Evolutionary conservation across 2,888 invertebrate genomes (phyloP).

Genomic region (Junonia oenone): DNA sequence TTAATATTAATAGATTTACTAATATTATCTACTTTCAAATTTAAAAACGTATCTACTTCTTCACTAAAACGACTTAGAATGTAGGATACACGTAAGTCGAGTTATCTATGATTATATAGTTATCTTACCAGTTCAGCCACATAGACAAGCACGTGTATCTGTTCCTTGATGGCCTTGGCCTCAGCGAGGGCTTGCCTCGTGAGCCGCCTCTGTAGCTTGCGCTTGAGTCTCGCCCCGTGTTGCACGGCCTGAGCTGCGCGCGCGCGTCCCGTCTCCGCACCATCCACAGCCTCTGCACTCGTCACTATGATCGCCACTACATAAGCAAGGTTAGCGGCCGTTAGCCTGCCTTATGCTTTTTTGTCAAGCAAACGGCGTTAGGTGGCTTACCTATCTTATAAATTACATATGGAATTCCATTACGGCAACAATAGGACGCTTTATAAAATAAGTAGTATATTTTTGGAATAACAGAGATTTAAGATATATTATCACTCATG

Average conservation of each 20-base stretch:
- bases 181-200: conserved; percentile 89
- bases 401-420: background rate
- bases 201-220: conserved; percentile 86
- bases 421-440: too few relatives aligned
- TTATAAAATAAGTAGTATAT: too few relatives aligned
- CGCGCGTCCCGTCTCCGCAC: conserved; percentile 59
- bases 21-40: too few relatives aligned
- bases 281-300: conserved; percentile 49
- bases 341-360: background rate
- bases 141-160: conserved; percentile 87
- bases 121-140: conserved; percentile 89
- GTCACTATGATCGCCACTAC: conserved; percentile 72
- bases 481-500: too few relatives aligned
- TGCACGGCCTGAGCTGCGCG: conserved; percentile 87
- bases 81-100: too few relatives aligned
- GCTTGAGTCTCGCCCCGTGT: conserved; percentile 87
- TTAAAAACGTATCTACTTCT: too few relatives aligned
- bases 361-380: background rate
- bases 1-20: too few relatives aligned
- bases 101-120: too few relatives aligned
- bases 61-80: too few relatives aligned
- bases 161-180: conserved; percentile 88
- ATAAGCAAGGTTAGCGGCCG: conserved; percentile 31
- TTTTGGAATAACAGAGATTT: too few relatives aligned
- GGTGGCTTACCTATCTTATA: background rate